Conservation (phyloP, 2,113 vertebrate genomes). For the Azemiops feae region DNA sequence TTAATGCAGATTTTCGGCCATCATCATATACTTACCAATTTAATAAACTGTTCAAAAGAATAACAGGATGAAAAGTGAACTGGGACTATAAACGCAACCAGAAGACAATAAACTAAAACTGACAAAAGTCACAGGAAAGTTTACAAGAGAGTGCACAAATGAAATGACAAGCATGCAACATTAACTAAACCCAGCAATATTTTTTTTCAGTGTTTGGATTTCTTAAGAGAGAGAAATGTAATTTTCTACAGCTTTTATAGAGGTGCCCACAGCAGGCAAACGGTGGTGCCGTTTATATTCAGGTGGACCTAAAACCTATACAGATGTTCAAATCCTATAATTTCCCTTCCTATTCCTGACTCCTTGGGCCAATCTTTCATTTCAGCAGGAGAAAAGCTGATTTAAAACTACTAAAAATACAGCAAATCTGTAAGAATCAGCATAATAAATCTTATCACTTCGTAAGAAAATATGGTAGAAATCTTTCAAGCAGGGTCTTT, state of each 20-base stretch:
- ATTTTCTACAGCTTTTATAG: neutral
- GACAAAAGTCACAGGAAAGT: slow-evolving; percentile 1
- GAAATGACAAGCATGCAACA: neutral
- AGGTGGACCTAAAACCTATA: neutral
- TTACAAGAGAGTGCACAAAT: neutral
- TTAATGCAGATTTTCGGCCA: slow-evolving; percentile 54
- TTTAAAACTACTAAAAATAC: neutral
- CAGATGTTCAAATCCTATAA: neutral
- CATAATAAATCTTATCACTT: neutral
- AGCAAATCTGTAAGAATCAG: neutral
- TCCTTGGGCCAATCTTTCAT: neutral
- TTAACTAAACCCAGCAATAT: neutral
- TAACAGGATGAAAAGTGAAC: slow-evolving; percentile 80
- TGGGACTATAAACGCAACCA: slow-evolving; percentile 75
- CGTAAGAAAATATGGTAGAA: neutral
- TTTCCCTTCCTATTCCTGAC: neutral
- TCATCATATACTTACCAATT: slow-evolving; percentile 86
- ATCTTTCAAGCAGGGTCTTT: neutral
- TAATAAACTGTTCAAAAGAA: slow-evolving; percentile 93
- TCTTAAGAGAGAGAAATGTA: neutral
- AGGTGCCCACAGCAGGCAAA: neutral
- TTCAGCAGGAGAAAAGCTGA: neutral
- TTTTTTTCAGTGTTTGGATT: neutral
- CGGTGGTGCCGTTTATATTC: neutral
- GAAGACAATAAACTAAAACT: slow-evolving; percentile 58